Evolutionary conservation across 2,113 vertebrate genomes (phyloP).

Genomic region (Ailurus styani): DNA sequence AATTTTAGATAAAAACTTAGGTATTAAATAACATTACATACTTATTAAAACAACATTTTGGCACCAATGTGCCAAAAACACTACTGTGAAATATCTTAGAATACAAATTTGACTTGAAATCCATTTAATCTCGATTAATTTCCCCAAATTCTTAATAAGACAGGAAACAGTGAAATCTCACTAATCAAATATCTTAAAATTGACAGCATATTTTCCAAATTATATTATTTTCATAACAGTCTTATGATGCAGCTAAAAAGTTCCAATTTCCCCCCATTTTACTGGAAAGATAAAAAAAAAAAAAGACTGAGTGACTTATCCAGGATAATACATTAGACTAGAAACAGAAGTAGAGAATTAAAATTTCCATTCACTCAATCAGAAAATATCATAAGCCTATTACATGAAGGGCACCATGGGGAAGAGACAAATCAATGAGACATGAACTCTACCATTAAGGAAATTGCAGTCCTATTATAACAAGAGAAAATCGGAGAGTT

Average conservation of each 20-base stretch:
- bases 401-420: neutral
- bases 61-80: neutral
- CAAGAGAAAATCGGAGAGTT: conserved; percentile 16
- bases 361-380: conserved; percentile 20
- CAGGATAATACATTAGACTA: conserved; percentile 11
- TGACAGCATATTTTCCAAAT: conserved; percentile 15
- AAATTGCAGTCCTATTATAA: conserved; percentile 45
- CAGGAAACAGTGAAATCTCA: conserved; percentile 30
- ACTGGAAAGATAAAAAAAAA: neutral
- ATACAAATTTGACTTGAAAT: neutral
- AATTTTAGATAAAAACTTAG: neutral
- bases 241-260: neutral
- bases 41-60: neutral
- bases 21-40: neutral
- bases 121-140: conserved; percentile 37
- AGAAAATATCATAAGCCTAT: conserved; percentile 40
- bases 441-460: conserved; percentile 38
- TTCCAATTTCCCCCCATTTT: neutral
- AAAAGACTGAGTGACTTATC: conserved; percentile 25
- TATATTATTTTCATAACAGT: conserved; percentile 34
- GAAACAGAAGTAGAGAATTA: conserved; percentile 24
- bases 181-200: conserved; percentile 16
- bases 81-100: neutral
- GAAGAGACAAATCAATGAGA: conserved; percentile 44
- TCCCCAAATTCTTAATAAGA: conserved; percentile 28